These are phyloP conservation scores for Heterotis niloticus DNA, from an alignment of 2,113 vertebrate species.

Conservation along the genomic window DNA sequence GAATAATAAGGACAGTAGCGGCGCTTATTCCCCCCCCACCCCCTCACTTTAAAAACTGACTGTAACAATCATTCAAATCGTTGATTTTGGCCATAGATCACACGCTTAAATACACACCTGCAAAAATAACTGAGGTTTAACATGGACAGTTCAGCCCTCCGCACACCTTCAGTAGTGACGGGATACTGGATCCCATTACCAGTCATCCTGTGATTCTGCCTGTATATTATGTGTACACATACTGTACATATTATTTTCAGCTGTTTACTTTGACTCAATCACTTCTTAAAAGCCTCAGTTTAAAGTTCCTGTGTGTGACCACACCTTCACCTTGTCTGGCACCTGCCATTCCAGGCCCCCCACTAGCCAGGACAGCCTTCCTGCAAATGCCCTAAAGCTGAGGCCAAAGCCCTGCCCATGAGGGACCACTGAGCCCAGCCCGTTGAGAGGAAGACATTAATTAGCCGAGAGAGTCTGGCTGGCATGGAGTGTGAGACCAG, in stretches of 20 bases:
- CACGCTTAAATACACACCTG: conserved; percentile 31
- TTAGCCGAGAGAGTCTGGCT: conserved; percentile 30
- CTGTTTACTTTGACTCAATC: conserved; percentile 54
- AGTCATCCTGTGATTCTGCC: too few species aligned
- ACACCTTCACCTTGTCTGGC: conserved; percentile 22
- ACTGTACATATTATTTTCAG: conserved; percentile 15
- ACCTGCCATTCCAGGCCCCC: conserved; percentile 26
- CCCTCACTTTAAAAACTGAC: too few species aligned
- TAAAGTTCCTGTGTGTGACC: conserved; percentile 41
- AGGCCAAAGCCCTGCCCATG: conserved; percentile 2
- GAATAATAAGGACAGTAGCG: too few species aligned
- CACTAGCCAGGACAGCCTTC: conserved; percentile 13
- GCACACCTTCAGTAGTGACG: neutral
- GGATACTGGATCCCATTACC: too few species aligned
- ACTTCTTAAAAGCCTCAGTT: conserved; percentile 64
- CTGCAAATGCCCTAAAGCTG: neutral
- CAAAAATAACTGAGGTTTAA: conserved; percentile 31
- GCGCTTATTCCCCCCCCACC: too few species aligned
- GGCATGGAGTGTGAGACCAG: conserved; percentile 19
- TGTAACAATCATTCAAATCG: too few species aligned
- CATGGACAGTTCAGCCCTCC: conserved; percentile 42
- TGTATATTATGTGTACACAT: neutral
- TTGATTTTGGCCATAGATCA: neutral
- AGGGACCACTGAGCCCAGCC: neutral
- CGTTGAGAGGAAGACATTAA: conserved; percentile 59